Evolutionary conservation across 2,888 invertebrate species (phyloP).

Genomic region (Thysanoteuthis rhombus): DNA sequence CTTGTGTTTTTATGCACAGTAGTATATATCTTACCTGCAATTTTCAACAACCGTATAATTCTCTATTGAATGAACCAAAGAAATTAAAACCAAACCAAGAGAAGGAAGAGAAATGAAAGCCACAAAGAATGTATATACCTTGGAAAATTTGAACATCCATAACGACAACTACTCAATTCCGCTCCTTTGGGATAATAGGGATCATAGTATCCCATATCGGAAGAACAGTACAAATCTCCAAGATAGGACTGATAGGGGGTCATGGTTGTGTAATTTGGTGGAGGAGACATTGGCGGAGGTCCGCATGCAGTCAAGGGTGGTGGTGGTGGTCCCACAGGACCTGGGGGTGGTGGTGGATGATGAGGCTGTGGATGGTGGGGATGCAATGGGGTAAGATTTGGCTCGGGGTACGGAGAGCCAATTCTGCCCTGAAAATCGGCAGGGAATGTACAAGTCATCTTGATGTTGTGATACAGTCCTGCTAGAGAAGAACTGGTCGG

Average conservation of each 20-base stretch:
- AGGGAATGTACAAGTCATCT: slow-evolving; percentile 31
- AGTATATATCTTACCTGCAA: neutral
- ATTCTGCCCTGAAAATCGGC: slow-evolving; percentile 26
- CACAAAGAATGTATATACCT: neutral
- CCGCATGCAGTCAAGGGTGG: slow-evolving; percentile 14
- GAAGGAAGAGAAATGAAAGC: neutral
- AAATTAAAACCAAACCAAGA: neutral
- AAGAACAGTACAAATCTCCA: slow-evolving; percentile 30
- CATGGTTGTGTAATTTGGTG: slow-evolving; percentile 28
- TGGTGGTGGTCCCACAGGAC: neutral
- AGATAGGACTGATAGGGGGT: slow-evolving; percentile 21
- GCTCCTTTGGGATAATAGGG: slow-evolving; percentile 27
- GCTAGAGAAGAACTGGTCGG: neutral
- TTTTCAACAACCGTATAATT: neutral
- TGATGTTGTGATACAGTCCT: neutral
- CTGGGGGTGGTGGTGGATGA: slow-evolving; percentile 20
- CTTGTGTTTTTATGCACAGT: neutral
- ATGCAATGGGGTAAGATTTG: neutral
- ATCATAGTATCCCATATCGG: slow-evolving; percentile 27
- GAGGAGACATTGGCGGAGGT: slow-evolving; percentile 21
- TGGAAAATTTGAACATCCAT: slow-evolving; percentile 32
- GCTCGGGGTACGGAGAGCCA: slow-evolving; percentile 1
- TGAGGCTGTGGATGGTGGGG: neutral
- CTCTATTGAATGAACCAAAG: neutral
- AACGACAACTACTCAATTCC: slow-evolving; percentile 28